Conservation (phyloP, 2,113 vertebrate genomes). For the Polyodon spathula region DNA sequence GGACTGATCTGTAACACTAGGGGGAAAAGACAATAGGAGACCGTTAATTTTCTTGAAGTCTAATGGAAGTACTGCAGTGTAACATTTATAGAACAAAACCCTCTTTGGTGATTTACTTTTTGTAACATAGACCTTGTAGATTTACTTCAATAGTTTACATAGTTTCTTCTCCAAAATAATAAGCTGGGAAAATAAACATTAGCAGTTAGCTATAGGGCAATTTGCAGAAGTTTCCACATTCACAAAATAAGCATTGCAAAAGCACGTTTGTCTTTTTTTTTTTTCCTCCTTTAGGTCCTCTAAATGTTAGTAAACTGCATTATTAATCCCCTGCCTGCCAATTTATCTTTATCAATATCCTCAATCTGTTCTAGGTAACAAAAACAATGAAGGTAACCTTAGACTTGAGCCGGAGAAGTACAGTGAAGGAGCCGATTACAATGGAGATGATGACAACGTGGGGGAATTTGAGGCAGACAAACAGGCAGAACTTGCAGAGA, state of each 20-base stretch:
- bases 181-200: neutral
- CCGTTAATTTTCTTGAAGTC: too few species aligned
- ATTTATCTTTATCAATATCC: neutral
- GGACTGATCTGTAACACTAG: too few species aligned
- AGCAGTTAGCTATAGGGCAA: neutral
- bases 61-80: too few species aligned
- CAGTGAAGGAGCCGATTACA: conserved; percentile 63
- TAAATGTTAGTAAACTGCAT: too few species aligned
- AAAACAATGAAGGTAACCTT: neutral
- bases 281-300: too few species aligned
- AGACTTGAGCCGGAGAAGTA: conserved; percentile 39
- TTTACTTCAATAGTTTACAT: neutral
- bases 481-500: conserved; percentile 67
- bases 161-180: neutral
- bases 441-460: conserved; percentile 74
- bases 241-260: too few species aligned
- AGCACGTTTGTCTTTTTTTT: too few species aligned
- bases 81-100: neutral
- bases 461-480: conserved; percentile 84
- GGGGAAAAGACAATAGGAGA: too few species aligned
- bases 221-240: neutral
- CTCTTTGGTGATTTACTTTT: neutral
- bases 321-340: too few species aligned
- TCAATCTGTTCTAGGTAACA: neutral
- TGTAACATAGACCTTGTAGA: too few species aligned